These are phyloP conservation scores for Nestor notabilis DNA, from an alignment of 2,113 vertebrate genomes.

Conservation along the genomic window DNA sequence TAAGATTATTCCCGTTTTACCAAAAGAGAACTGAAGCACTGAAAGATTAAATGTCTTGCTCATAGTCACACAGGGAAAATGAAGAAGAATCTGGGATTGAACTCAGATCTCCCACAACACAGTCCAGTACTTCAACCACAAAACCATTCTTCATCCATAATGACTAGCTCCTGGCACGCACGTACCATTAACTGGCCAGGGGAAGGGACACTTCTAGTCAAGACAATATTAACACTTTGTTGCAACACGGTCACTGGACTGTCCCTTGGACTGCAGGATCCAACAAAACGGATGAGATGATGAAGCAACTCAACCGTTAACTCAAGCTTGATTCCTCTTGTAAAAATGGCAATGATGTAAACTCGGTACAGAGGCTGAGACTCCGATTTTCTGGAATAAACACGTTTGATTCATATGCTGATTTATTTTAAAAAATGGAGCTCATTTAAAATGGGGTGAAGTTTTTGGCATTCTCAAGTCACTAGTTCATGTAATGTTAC, in stretches of 20 bases:
- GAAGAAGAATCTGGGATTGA: constrained; percentile 53
- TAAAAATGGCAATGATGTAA: constrained; percentile 16
- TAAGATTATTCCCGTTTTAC: constrained; percentile 10
- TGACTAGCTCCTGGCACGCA: constrained; percentile 50
- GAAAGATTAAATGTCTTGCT: constrained; percentile 6
- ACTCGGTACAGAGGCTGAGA: not conserved
- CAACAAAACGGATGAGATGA: not conserved
- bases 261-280: not conserved
- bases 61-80: constrained; percentile 12
- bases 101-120: constrained; percentile 54
- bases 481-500: constrained; percentile 45
- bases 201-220: constrained; percentile 41
- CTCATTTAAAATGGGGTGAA: constrained; percentile 56
- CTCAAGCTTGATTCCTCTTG: not conserved
- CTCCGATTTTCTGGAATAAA: constrained; percentile 29
- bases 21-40: not conserved
- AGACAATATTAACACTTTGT: constrained; percentile 23
- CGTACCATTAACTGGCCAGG: constrained; percentile 12
- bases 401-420: not conserved
- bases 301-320: constrained; percentile 28
- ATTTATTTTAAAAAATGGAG: constrained; percentile 36
- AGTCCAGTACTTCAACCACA: constrained; percentile 52
- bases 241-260: not conserved
- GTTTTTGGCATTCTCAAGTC: constrained; percentile 49
- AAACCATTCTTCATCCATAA: constrained; percentile 50